Conservation (phyloP, 2,888 invertebrate species). For the Aphrophora alni region DNA sequence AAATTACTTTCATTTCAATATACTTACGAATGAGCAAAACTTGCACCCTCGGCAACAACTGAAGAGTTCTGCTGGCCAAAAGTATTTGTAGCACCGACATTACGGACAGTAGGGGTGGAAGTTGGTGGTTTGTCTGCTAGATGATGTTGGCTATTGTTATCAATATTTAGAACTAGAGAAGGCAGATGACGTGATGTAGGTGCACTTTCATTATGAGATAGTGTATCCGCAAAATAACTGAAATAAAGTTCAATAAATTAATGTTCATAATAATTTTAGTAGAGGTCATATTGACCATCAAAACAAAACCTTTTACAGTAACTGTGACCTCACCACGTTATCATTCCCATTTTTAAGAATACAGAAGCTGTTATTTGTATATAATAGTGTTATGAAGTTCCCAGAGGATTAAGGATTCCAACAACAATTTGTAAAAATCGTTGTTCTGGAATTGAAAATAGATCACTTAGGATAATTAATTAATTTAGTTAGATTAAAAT, state of each 20-base stretch:
- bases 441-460: no score
- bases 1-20: no score
- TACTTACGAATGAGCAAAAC: neutral
- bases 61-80: neutral
- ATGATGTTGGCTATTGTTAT: neutral
- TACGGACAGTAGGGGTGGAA: neutral
- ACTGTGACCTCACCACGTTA: no score
- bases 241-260: slow-evolving; percentile 31
- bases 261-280: neutral
- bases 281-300: neutral
- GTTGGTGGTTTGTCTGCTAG: neutral
- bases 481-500: no score
- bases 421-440: no score
- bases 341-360: no score
- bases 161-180: slow-evolving; percentile 13
- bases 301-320: no score
- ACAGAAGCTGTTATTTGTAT: no score
- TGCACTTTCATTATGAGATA: slow-evolving; percentile 58
- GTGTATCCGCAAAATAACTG: slow-evolving; percentile 62
- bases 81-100: neutral
- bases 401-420: no score
- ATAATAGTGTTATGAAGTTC: no score
- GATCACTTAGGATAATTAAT: no score
- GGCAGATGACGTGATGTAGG: slow-evolving; percentile 20
- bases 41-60: neutral